phyloP scores from a whole-genome alignment of 2,113 vertebrate species.

The Tretioscincus oriximinensis region DNA sequence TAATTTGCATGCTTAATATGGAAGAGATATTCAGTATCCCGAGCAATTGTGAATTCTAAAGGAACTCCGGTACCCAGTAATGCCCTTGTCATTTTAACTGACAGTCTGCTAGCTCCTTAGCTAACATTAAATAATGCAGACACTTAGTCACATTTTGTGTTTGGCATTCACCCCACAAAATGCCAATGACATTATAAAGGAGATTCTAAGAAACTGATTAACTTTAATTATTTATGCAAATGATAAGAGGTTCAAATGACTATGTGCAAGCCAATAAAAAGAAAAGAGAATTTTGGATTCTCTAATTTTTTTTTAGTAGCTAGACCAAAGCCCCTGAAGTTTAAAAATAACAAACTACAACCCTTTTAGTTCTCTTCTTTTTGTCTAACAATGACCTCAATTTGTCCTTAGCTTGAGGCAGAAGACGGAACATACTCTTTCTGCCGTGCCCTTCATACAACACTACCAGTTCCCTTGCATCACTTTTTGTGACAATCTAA shows the following conservation, averaged over 20 bases:
- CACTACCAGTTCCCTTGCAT: background rate
- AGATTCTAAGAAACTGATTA: constrained; percentile 12
- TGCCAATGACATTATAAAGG: constrained; percentile 23
- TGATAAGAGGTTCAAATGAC: constrained; percentile 9
- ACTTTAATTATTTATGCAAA: constrained; percentile 23
- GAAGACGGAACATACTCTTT: background rate
- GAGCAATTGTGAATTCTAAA: constrained; percentile 4
- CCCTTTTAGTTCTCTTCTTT: background rate
- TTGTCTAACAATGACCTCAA: background rate
- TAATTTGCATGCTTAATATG: background rate
- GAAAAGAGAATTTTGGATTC: background rate
- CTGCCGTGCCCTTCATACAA: background rate
- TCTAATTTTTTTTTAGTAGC: background rate
- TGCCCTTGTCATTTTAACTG: constrained; percentile 13
- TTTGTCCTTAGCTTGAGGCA: background rate
- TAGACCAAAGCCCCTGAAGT: background rate
- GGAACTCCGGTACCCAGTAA: background rate
- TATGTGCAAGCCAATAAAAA: constrained; percentile 5
- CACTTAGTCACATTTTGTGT: background rate
- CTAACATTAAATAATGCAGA: constrained; percentile 17
- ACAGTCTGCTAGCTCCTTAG: background rate
- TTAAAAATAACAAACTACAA: background rate
- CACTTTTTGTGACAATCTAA: background rate
- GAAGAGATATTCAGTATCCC: background rate
- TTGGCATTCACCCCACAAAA: constrained; percentile 11